Base-by-base conservation (phyloP, 2,113 vertebrate species). In the Monopterus albus region DNA sequence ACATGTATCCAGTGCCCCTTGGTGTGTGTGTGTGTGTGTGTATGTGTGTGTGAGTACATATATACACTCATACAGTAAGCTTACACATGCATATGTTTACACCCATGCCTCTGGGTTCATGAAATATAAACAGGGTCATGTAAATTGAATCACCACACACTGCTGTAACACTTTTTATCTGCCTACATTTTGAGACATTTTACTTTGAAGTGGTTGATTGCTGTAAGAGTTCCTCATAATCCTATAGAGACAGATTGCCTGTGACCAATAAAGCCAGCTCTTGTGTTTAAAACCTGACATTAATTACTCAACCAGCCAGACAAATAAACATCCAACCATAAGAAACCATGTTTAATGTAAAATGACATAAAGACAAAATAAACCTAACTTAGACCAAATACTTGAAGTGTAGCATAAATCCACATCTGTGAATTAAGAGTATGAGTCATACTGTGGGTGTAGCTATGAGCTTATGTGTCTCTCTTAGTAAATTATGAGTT, bases 381-480 rank as follows among this genome's bases (percentile, higher is more conserved):
- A 46, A 40, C 65, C 71, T 62, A 65, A 81, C 69, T 49, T 25
- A 40, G 14, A 67, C 57, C 84, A 85, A 82, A 74, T 72, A 64
- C 28, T 43, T 20, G 2, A 53, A 71, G 50, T 39, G 11, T 8
- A 13, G 2, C 47, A 23, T 38, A 45, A 38, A 20, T 47, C 6
- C 64, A 75, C 49, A 66, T 47, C 55, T 6, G 7, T 8, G 1
- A 71, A 65, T 66, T 33, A 49, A 67, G 40, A 50, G 12, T 36
- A 18, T 81, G 73, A 85, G 53, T 82, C 85, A 72, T 45, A 31
- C 46, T 60, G 14, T 77, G 78, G 69, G 78, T 64, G 73, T 75
- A 55, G 77, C 40, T 69, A 23, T 57, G 2, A 45, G 15, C 15
- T 59, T 23, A 35, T 23, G 5, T 56, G 23, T 61, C 20, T 57